A percentile compares a stretch with the other conserved stretches of the same genome.
These are phyloP conservation scores for Actinernus sp. DNA, from an alignment of 92 coral and sea anemone genomes.

Conservation along the genomic window DNA sequence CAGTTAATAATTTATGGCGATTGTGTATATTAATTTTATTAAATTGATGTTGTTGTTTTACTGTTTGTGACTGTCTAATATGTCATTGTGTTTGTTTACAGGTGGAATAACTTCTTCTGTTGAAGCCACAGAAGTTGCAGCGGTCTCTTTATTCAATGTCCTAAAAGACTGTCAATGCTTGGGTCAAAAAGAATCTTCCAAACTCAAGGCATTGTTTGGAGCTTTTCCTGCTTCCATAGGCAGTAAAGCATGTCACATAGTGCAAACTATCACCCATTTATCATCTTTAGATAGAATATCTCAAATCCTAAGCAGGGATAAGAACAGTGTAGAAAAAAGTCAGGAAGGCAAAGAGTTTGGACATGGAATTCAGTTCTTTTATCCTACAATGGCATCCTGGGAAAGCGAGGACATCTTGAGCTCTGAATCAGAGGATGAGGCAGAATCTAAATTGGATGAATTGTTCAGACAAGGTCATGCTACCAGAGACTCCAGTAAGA, in stretches of 20 bases:
- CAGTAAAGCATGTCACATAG: slow-evolving; percentile 75
- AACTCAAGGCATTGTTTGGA: slow-evolving; percentile 77
- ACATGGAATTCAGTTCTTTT: slow-evolving; percentile 63
- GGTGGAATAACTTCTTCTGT: slow-evolving; percentile 84
- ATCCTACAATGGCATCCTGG: neutral
- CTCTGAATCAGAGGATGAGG: slow-evolving; percentile 84
- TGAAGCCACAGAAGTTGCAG: slow-evolving; percentile 81
- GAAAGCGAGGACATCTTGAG: slow-evolving; percentile 41
- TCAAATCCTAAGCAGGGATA: slow-evolving; percentile 40
- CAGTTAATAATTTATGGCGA: no score
- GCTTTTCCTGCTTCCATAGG: slow-evolving; percentile 87
- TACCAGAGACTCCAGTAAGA: neutral
- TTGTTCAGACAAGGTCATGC: slow-evolving; percentile 6
- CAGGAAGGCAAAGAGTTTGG: slow-evolving; percentile 76
- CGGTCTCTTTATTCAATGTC: slow-evolving; percentile 80
- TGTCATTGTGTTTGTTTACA: slow-evolving; percentile 15
- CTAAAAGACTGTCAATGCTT: slow-evolving; percentile 69
- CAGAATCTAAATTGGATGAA: slow-evolving; percentile 22
- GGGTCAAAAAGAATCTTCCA: slow-evolving; percentile 65
- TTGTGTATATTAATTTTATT: no score
- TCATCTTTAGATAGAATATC: slow-evolving; percentile 69
- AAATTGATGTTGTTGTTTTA: no score
- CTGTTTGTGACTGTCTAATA: neutral
- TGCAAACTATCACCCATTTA: slow-evolving; percentile 54
- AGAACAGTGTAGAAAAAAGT: slow-evolving; percentile 30